Evolutionary conservation across 2,888 invertebrate genomes (phyloP), one percentile per base, ranked within the genome.

Genomic region (Rhagonycha fulva): DNA sequence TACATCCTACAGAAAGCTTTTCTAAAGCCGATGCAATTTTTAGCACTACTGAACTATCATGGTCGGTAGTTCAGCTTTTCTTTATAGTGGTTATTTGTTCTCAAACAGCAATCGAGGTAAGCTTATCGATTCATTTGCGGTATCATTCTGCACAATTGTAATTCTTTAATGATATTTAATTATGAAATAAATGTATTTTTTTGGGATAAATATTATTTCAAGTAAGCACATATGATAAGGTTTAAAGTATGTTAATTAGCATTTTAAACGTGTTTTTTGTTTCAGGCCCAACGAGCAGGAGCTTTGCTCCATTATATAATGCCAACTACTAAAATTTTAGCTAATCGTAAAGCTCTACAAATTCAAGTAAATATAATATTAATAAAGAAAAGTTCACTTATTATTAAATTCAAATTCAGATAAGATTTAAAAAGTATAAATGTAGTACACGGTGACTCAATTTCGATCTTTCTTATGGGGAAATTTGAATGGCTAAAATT

Each of bases 281-380:
- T 66, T 61, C 14, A 76, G 76, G 76, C 76, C 7, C 70, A 69
- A 28, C 67, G 71, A 60, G 69, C 76, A 47, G 68, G 71, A 14
- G 60, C 69, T 66, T 14, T 76, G 19, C 32, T 76, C 14, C 76
- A 76, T 19, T 71, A 74, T 32, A 74, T 74, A 12, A 74, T 76
- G 63, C 76, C 76, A 32, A 62, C 76, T 4, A 62, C 68, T 61
- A 70, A 74, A 14, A 24, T 74, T 4, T 68, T 76, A 14, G 66
- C 74, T 9, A 60, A 76, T 69, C 61, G 30, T 14, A 32, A 62
- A 62, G 69, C 62, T 9, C 11, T 76, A 69, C 76, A 76, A 71
- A 71, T 76, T 23, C 74, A 74, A 23, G 76, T 76, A 71, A 70
- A 62, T n/a, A 12, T 12, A 7, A 12, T 12, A 7, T 69, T 68